Percentiles rank a stretch among this genome's conserved stretches.
Evolutionary conservation across 2,888 invertebrate genomes (phyloP).

Genomic region (Agonum fuliginosum): DNA sequence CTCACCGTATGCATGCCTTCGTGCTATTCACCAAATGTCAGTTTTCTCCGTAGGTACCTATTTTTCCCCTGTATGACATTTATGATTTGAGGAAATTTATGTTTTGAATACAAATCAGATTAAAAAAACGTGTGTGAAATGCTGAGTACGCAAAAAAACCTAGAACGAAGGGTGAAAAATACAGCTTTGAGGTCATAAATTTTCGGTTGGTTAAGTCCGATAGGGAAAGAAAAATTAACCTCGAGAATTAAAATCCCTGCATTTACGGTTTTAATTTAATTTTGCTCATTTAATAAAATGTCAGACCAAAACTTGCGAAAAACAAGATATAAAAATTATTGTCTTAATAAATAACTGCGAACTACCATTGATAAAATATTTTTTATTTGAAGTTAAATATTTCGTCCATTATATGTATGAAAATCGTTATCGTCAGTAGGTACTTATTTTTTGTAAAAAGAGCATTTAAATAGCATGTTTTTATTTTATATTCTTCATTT

Average conservation of each 20-base stretch:
- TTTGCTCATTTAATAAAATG: no score
- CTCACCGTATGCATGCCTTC: not conserved
- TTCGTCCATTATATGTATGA: no score
- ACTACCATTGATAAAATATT: no score
- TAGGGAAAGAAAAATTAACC: not conserved
- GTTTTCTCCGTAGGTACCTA: not conserved
- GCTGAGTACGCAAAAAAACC: not conserved
- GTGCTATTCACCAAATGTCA: constrained; percentile 4
- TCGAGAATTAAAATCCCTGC: no score
- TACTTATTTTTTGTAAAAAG: no score
- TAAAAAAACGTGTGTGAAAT: constrained; percentile 36
- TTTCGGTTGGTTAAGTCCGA: constrained; percentile 10
- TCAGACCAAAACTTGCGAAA: no score
- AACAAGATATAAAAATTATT: not conserved
- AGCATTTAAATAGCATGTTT: no score
- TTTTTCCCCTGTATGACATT: constrained; percentile 23
- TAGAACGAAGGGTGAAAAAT: constrained; percentile 24
- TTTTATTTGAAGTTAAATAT: no score
- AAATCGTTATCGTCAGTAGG: no score
- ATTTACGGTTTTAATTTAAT: no score
- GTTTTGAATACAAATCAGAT: constrained; percentile 36
- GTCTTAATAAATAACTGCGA: no score
- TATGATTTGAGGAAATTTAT: constrained; percentile 21
- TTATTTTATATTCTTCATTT: no score
- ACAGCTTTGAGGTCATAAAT: constrained; percentile 19